Evolutionary conservation across 1,140 invertebrate genomes (phyloP).

Genomic region (Neodiprion virginianus): DNA sequence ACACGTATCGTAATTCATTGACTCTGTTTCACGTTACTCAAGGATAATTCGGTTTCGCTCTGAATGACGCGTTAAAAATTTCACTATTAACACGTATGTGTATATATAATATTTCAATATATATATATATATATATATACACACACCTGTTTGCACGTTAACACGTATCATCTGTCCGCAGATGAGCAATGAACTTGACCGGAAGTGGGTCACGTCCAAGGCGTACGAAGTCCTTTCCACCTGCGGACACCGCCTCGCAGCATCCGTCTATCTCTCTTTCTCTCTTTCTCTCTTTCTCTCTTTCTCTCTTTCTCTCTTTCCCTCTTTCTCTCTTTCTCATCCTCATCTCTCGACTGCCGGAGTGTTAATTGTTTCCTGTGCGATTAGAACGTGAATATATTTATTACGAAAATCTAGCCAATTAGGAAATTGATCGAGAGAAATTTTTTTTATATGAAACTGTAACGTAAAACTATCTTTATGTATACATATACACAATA

Average conservation of each 20-base stretch:
- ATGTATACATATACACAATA: too few relatives aligned
- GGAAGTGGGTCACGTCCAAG: slow-evolving; percentile 50
- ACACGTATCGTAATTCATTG: background rate
- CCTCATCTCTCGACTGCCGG: background rate
- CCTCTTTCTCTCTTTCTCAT: slow-evolving; percentile 34
- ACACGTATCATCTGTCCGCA: slow-evolving; percentile 5
- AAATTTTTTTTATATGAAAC: too few relatives aligned
- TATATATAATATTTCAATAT: background rate
- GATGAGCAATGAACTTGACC: slow-evolving; percentile 59
- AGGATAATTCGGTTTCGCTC: background rate
- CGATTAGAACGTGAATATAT: too few relatives aligned
- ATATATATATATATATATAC: background rate
- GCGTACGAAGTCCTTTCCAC: background rate
- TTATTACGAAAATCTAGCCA: too few relatives aligned
- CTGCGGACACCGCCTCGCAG: background rate
- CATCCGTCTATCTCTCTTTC: background rate
- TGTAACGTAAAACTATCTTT: too few relatives aligned
- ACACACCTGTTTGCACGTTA: background rate
- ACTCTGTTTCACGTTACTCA: background rate
- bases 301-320: background rate
- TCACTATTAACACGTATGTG: background rate
- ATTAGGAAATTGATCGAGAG: too few relatives aligned
- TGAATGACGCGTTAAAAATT: slow-evolving; percentile 6
- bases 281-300: slow-evolving; percentile 34
- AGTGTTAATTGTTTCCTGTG: too few relatives aligned